Evolutionary conservation across 2,113 vertebrate genomes (phyloP).

Genomic region (Nesogale talazaci): DNA sequence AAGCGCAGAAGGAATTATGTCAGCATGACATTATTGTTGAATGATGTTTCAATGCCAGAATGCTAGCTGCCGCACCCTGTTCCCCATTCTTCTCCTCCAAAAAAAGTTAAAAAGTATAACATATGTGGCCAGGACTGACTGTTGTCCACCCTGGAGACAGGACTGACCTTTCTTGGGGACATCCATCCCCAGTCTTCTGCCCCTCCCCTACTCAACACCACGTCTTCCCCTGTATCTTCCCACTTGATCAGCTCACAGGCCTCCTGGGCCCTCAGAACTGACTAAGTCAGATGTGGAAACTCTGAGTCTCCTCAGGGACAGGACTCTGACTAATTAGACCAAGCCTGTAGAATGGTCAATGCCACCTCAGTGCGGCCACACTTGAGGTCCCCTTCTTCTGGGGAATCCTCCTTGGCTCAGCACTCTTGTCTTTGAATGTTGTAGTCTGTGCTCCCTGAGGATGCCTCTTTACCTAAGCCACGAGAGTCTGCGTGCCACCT

Average conservation of each 20-base stretch:
- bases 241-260: not conserved
- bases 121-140: not conserved
- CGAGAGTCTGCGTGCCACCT: not conserved
- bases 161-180: not conserved
- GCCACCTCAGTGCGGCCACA: not conserved
- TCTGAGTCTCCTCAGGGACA: not conserved
- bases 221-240: not conserved
- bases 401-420: not conserved
- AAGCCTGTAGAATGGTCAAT: not conserved
- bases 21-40: not conserved
- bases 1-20: not conserved
- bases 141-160: not conserved
- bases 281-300: not conserved
- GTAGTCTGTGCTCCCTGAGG: no score
- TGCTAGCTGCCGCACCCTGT: not conserved
- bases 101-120: not conserved
- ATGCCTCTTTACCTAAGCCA: not conserved
- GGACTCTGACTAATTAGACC: not conserved
- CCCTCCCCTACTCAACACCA: not conserved
- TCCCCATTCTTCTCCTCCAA: not conserved
- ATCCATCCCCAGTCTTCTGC: not conserved
- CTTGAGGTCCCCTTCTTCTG: not conserved
- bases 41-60: not conserved
- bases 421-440: not conserved
- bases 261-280: not conserved